Conservation (phyloP, 2,888 invertebrate genomes). For the Oeneis ivallda region DNA sequence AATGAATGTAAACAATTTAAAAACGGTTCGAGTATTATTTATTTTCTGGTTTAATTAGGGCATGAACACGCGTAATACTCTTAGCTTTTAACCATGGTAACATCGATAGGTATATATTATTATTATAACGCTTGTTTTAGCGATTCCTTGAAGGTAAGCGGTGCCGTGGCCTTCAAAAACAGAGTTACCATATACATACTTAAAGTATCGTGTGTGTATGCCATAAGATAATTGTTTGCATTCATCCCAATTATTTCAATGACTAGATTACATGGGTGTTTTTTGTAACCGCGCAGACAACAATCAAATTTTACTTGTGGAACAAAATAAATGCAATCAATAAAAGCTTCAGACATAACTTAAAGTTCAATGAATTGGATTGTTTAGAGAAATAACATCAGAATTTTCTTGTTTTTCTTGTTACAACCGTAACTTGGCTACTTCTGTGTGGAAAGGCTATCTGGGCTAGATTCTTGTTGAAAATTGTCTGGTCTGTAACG, state of each 20-base stretch:
- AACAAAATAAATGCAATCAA: constrained; percentile 26
- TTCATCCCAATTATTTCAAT: constrained; percentile 33
- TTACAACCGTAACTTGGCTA: no score
- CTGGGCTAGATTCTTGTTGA: no score
- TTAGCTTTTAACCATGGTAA: neutral
- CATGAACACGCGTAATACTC: neutral
- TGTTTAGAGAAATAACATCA: constrained; percentile 1
- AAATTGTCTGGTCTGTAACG: no score
- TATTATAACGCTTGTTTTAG: no score
- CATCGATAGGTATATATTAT: no score
- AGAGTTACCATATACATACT: no score
- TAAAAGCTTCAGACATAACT: constrained; percentile 8
- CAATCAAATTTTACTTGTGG: constrained; percentile 20
- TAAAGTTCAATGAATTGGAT: neutral
- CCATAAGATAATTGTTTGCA: constrained; percentile 33
- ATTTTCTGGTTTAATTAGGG: constrained; percentile 12
- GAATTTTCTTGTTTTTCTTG: neutral
- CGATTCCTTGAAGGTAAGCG: no score
- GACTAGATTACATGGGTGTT: constrained; percentile 35
- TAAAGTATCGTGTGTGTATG: neutral
- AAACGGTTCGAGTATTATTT: constrained; percentile 1
- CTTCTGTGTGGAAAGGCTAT: no score
- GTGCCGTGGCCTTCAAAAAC: no score
- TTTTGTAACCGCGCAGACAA: constrained; percentile 26
- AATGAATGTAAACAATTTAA: constrained; percentile 36